Evolutionary conservation across 2,888 invertebrate genomes (phyloP).

Genomic region (Eupithecia inturbata): DNA sequence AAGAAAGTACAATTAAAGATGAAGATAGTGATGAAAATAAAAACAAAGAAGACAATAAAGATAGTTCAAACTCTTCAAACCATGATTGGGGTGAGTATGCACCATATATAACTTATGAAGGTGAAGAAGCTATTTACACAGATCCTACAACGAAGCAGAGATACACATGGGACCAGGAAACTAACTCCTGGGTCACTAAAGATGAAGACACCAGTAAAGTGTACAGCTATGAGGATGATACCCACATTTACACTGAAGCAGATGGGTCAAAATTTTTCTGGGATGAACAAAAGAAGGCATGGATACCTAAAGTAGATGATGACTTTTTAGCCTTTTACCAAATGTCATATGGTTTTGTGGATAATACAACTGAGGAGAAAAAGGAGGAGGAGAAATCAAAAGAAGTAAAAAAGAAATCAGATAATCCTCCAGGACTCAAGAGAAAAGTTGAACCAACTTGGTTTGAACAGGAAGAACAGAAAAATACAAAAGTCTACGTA

Average conservation of each 20-base stretch:
- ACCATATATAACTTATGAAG: constrained; percentile 88
- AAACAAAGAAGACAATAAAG: constrained; percentile 20
- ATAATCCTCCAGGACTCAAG: constrained; percentile 77
- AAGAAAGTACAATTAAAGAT: constrained; percentile 4
- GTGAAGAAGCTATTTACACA: constrained; percentile 88
- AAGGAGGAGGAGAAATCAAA: constrained; percentile 60
- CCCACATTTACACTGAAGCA: constrained; percentile 90
- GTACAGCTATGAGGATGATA: constrained; percentile 90
- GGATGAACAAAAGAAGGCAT: constrained; percentile 95
- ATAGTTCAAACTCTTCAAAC: constrained; percentile 29
- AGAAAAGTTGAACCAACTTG: constrained; percentile 88
- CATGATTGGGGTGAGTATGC: constrained; percentile 75
- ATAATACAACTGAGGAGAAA: constrained; percentile 78
- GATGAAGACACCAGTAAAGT: constrained; percentile 65
- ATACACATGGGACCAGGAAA: constrained; percentile 85
- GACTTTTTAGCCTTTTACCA: constrained; percentile 98
- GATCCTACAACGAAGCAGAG: constrained; percentile 88
- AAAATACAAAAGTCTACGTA: constrained; percentile 98
- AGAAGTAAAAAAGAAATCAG: constrained; percentile 61
- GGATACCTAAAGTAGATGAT: constrained; percentile 98
- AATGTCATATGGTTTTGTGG: constrained; percentile 95
- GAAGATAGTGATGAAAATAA: constrained; percentile 6
- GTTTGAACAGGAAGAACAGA: constrained; percentile 95
- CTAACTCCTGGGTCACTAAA: constrained; percentile 80
- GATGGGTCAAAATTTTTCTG: constrained; percentile 97